A percentile compares a stretch with the other conserved stretches of the same genome.
These are phyloP conservation scores for Eristalis intricaria DNA, from an alignment of 2,888 invertebrate species.

Conservation along the genomic window DNA sequence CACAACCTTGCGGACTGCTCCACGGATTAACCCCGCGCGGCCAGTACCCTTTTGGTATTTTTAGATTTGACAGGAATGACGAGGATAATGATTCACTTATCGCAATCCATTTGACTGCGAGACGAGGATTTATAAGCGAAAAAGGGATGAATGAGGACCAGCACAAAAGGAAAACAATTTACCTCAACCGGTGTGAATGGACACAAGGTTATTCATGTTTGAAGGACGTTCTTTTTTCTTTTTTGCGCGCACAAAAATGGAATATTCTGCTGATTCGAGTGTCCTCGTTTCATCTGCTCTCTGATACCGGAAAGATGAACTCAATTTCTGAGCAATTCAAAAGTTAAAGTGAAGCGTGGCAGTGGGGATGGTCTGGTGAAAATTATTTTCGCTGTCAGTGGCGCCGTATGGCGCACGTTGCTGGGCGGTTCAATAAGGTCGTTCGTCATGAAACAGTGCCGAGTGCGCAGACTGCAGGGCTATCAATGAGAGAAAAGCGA, in stretches of 20 bases:
- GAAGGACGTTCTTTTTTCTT: constrained; percentile 4
- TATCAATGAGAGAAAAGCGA: too few species aligned
- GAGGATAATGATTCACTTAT: constrained; percentile 66
- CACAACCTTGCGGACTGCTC: constrained; percentile 6
- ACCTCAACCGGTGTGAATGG: constrained; percentile 6
- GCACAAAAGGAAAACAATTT: constrained; percentile 1
- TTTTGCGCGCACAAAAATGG: not conserved
- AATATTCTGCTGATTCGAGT: not conserved
- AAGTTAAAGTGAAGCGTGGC: constrained; percentile 22
- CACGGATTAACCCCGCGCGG: constrained; percentile 15
- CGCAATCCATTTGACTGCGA: constrained; percentile 65
- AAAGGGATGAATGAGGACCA: not conserved
- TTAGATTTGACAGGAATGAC: constrained; percentile 46
- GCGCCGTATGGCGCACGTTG: not conserved
- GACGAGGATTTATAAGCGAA: constrained; percentile 51
- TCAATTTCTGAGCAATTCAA: constrained; percentile 60
- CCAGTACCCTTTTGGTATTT: constrained; percentile 19
- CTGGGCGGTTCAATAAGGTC: not conserved
- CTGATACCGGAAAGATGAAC: constrained; percentile 53
- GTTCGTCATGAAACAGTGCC: not conserved
- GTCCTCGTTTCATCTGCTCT: not conserved
- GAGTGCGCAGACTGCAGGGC: not conserved
- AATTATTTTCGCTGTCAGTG: not conserved
- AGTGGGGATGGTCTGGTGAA: not conserved
- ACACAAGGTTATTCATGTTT: constrained; percentile 9